Evolutionary conservation across 2,888 invertebrate genomes (phyloP).

Genomic region (Eilema depressum): DNA sequence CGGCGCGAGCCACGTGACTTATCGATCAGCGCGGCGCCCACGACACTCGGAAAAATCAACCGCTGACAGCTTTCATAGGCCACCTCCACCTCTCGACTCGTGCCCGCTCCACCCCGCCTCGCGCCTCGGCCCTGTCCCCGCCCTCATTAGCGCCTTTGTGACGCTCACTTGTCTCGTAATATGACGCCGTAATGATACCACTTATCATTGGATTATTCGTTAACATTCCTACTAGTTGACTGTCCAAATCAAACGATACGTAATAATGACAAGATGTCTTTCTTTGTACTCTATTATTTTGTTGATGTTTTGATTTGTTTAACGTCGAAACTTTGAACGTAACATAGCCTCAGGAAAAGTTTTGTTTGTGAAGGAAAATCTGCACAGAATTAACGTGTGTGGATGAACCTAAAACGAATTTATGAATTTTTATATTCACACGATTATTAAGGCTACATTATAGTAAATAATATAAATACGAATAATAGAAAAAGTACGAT

Average conservation of each 20-base stretch:
- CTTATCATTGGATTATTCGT: constrained; percentile 75
- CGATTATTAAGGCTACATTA: too few relatives aligned
- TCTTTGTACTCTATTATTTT: constrained; percentile 1
- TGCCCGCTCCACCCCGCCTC: constrained; percentile 37
- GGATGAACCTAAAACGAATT: too few relatives aligned
- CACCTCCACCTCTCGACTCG: constrained; percentile 65
- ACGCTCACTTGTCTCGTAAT: constrained; percentile 84
- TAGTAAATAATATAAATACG: too few relatives aligned
- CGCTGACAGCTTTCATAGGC: constrained; percentile 85
- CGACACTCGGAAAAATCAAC: constrained; percentile 87
- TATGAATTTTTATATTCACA: too few relatives aligned
- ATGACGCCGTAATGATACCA: constrained; percentile 82
- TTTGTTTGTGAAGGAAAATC: not conserved
- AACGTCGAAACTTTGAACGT: constrained; percentile 7
- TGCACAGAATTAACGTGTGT: not conserved
- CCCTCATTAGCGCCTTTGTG: constrained; percentile 86
- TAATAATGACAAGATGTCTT: constrained; percentile 2
- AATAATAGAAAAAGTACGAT: too few relatives aligned
- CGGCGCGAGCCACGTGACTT: constrained; percentile 82
- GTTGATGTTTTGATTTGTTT: constrained; percentile 6
- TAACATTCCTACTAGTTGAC: constrained; percentile 48
- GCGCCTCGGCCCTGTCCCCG: constrained; percentile 57
- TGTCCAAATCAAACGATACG: constrained; percentile 15
- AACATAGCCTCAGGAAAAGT: not conserved
- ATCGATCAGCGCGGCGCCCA: constrained; percentile 85